Evolutionary conservation across 2,888 invertebrate species (phyloP), one percentile per base, ranked within the genome.

Genomic region (Xestoiulus laeticollis): DNA sequence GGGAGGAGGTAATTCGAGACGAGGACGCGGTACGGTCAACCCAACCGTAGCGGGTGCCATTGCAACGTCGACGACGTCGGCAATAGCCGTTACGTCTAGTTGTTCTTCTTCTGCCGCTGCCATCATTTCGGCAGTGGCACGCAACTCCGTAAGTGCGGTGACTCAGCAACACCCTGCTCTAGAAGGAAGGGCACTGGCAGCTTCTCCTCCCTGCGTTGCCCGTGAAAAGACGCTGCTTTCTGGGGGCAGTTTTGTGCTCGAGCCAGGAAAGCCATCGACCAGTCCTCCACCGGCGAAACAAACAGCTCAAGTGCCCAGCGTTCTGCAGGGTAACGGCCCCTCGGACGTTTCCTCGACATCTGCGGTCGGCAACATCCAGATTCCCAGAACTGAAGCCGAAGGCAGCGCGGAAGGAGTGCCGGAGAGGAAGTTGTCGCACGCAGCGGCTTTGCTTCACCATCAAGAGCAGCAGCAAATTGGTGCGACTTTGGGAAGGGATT

Each of bases 181-280:
- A 78, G 86, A 86, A 16, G 16, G 33, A 30, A 19, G 22, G 32
- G 30, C 32, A 83, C 48, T 82, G 78, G 78, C 30, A 26, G 8
- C 78, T 26, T 78, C 78, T 26, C 78, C 78, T 16, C 32, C 68
- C 82, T n/a, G 0, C 14, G 30, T 48, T 48, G 85, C 53, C 8
- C 26, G 89, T 26, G 89, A 89, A 44, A 88, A 87, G 85, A 87
- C 88, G 43, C 44, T 89, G 82, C 88, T 89, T 87, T 89, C 89
- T 38, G 90, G 89, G 68, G 90, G 90, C 19, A 89, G 90, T 32
- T 88, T 88, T 83, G 84, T 87, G 87, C 87, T 84, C 14, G 78
- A 38, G 82, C 84, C 83, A 32, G 88, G n/a, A 68, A 87, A 1
- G 19, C 53, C 48, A 30, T 59, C 68, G 12, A 16, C 59, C 14